phyloP scores from a whole-genome alignment of 2,113 vertebrate species.

The Passer domesticus region DNA sequence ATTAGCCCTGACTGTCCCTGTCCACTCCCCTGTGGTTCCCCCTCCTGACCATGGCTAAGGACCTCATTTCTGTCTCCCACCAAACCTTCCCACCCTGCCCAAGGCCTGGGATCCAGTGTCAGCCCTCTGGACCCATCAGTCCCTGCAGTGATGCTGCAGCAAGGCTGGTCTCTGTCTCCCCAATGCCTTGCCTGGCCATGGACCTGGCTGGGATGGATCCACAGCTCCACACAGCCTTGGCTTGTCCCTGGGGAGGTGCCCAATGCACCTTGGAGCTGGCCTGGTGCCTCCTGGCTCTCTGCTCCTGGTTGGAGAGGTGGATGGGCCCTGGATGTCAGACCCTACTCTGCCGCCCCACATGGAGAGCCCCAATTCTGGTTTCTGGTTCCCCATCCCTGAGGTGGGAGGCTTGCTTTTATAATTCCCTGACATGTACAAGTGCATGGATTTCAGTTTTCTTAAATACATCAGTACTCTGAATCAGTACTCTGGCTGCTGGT shows the following conservation, averaged over 20 bases:
- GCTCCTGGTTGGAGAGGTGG: fast-evolving
- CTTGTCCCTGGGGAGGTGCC: fast-evolving
- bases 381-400: not conserved
- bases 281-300: not conserved
- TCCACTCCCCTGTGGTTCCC: fast-evolving
- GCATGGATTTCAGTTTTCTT: not conserved
- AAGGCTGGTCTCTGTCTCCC: not conserved
- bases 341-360: fast-evolving
- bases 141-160: not conserved
- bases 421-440: fast-evolving
- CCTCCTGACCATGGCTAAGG: too few species aligned
- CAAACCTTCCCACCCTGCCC: not conserved
- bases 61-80: not conserved
- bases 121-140: not conserved
- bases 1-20: not conserved
- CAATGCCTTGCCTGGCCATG: fast-evolving
- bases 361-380: fast-evolving
- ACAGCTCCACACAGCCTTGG: not conserved
- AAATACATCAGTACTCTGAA: not conserved
- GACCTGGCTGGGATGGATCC: too few species aligned
- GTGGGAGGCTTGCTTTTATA: not conserved
- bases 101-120: fast-evolving
- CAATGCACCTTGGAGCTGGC: not conserved
- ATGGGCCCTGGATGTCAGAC: not conserved
- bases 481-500: not conserved